phyloP scores from a whole-genome alignment of 53 echinoderm and acorn worm genomes.

The Arbacia lixula region DNA sequence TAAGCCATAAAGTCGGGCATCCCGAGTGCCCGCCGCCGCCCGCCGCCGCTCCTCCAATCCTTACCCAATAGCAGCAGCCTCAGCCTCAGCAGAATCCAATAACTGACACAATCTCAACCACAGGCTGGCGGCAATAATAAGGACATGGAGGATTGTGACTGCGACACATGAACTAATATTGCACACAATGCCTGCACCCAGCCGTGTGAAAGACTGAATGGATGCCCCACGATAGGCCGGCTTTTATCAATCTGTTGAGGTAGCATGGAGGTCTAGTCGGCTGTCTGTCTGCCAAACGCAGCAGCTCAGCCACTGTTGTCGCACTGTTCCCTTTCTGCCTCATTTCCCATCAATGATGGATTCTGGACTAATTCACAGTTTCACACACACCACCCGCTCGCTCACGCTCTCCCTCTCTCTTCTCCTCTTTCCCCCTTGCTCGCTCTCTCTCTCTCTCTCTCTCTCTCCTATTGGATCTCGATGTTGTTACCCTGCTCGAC shows the following conservation, averaged over 20 bases:
- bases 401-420: not conserved
- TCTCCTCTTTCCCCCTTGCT: not conserved
- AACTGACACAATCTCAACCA: too few relatives aligned
- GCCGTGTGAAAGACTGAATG: constrained; percentile 37
- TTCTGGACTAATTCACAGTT: constrained; percentile 37
- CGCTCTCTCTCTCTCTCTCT: not conserved
- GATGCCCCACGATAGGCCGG: not conserved
- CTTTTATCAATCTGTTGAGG: not conserved
- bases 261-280: not conserved
- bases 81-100: too few relatives aligned
- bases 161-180: too few relatives aligned
- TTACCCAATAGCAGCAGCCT: too few relatives aligned
- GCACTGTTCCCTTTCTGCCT: constrained; percentile 46
- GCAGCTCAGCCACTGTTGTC: too few relatives aligned
- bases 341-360: constrained; percentile 1
- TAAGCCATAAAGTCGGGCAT: too few relatives aligned
- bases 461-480: not conserved
- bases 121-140: too few relatives aligned
- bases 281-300: too few relatives aligned
- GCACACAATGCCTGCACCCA: constrained; percentile 26
- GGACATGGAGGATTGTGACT: too few relatives aligned
- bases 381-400: not conserved
- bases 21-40: too few relatives aligned
- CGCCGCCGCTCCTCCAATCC: too few relatives aligned
- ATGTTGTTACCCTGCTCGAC: not conserved